A percentile compares a stretch with the other conserved stretches of the same genome.
Conservation (phyloP, 2,888 invertebrate genomes). For the Branchellion lobata region DNA sequence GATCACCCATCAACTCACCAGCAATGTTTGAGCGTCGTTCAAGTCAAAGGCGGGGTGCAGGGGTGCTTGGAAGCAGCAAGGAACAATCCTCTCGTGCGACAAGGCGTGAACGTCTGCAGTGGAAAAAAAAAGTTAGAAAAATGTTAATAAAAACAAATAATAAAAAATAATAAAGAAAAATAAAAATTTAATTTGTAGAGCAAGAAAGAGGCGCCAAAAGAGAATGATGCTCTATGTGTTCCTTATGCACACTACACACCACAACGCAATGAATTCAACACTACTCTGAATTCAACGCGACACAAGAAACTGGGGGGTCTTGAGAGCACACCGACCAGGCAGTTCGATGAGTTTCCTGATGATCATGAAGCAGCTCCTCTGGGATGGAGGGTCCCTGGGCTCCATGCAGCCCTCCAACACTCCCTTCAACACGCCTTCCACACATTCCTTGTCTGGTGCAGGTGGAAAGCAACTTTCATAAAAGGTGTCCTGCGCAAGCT, state of each 20-base stretch:
- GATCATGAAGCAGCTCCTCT: constrained; percentile 64
- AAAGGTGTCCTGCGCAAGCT: background rate
- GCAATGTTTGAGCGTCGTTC: constrained; percentile 64
- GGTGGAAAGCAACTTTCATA: constrained; percentile 47
- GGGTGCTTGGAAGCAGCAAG: constrained; percentile 66
- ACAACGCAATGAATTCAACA: too few relatives aligned
- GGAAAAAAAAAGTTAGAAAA: constrained; percentile 43
- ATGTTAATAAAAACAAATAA: background rate
- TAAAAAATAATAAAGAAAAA: background rate
- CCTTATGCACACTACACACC: background rate
- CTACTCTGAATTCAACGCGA: too few relatives aligned
- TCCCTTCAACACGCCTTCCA: constrained; percentile 64
- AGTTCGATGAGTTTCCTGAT: constrained; percentile 64
- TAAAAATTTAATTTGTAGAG: constrained; percentile 9
- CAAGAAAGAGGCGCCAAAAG: background rate
- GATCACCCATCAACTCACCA: constrained; percentile 53
- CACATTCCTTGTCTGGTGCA: constrained; percentile 59
- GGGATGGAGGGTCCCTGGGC: constrained; percentile 65
- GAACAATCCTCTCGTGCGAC: constrained; percentile 65
- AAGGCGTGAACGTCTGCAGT: background rate
- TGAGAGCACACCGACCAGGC: too few relatives aligned
- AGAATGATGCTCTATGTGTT: background rate
- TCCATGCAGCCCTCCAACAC: constrained; percentile 65
- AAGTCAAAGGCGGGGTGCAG: constrained; percentile 65
- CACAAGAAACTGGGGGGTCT: too few relatives aligned